These are phyloP conservation scores for Pipa parva DNA, from an alignment of 2,113 vertebrate species.

Conservation along the genomic window DNA sequence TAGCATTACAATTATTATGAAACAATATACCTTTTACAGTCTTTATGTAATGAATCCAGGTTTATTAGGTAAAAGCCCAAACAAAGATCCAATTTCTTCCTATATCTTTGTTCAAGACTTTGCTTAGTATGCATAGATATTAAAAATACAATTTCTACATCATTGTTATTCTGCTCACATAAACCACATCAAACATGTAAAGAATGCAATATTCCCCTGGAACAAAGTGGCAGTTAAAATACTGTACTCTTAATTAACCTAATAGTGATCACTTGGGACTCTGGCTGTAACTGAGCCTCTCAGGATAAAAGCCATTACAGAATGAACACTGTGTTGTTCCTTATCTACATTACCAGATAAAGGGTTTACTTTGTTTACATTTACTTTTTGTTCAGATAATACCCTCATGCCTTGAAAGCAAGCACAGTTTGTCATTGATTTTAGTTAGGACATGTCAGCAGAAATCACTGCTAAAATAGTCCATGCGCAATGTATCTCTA, in stretches of 20 bases:
- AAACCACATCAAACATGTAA: background rate
- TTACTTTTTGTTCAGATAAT: constrained; percentile 26
- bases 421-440: constrained; percentile 33
- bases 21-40: too few relatives aligned
- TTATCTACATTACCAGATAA: constrained; percentile 32
- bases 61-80: too few relatives aligned
- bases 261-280: constrained; percentile 25
- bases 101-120: too few relatives aligned
- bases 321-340: constrained; percentile 29
- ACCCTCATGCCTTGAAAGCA: constrained; percentile 7
- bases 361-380: constrained; percentile 17
- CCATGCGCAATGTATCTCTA: too few relatives aligned
- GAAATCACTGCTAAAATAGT: too few relatives aligned
- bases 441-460: constrained; percentile 13
- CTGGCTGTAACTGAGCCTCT: constrained; percentile 3
- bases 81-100: too few relatives aligned
- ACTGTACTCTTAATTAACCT: constrained; percentile 23
- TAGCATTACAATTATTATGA: too few relatives aligned
- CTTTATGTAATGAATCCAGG: too few relatives aligned
- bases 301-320: constrained; percentile 28
- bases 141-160: too few relatives aligned
- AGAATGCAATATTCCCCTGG: background rate
- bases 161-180: background rate
- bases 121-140: too few relatives aligned
- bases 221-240: constrained; percentile 16